Evolutionary conservation across 2,113 vertebrate genomes (phyloP).

Genomic region (Hypanus sabinus): DNA sequence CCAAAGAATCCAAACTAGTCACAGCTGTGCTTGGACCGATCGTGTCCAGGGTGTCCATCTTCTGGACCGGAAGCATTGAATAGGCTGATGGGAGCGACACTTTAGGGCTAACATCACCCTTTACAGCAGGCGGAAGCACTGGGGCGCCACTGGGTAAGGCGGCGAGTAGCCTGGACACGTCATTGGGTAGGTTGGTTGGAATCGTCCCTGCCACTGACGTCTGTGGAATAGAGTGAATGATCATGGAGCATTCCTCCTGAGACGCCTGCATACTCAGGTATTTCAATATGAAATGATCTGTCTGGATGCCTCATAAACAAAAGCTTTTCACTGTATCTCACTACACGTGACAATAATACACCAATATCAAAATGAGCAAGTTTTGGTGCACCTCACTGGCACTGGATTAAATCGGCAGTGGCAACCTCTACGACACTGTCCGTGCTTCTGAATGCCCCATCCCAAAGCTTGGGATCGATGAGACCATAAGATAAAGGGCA

Average conservation of each 20-base stretch:
- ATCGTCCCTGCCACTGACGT: constrained; percentile 69
- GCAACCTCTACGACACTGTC: too few relatives aligned
- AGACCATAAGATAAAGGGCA: too few relatives aligned
- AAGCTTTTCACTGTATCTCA: too few relatives aligned
- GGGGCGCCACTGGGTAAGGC: constrained; percentile 60
- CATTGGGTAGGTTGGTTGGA: constrained; percentile 69
- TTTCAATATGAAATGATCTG: too few relatives aligned
- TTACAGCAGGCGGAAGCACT: constrained; percentile 32
- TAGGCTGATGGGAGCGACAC: constrained; percentile 60
- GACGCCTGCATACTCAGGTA: too few relatives aligned
- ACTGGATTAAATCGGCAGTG: too few relatives aligned
- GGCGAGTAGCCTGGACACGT: constrained; percentile 71
- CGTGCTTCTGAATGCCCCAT: too few relatives aligned
- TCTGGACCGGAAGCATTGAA: constrained; percentile 62
- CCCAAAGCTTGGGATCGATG: too few relatives aligned
- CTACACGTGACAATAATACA: too few relatives aligned
- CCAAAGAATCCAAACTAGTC: constrained; percentile 14
- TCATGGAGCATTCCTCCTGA: not conserved
- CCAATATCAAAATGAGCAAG: too few relatives aligned
- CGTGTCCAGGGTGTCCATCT: constrained; percentile 71
- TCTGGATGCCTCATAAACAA: too few relatives aligned
- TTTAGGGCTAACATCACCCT: not conserved
- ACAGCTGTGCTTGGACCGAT: constrained; percentile 54
- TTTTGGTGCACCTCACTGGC: too few relatives aligned
- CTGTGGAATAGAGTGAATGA: constrained; percentile 41